Evolutionary conservation across 2,888 invertebrate genomes (phyloP), one percentile per base, ranked within the genome.

Genomic region (Dastarcus helophoroides): DNA sequence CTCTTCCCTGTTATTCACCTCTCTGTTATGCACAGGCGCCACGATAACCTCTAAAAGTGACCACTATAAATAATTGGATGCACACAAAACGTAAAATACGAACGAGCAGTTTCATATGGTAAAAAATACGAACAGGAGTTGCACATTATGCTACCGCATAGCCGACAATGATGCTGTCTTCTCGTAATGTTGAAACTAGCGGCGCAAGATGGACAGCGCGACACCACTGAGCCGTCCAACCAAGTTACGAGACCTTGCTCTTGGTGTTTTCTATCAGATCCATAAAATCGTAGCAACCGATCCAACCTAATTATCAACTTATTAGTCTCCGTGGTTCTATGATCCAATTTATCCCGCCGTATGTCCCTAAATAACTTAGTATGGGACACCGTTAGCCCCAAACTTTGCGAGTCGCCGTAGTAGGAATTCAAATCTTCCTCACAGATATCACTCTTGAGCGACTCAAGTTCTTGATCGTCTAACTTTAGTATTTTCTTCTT

Each of bases 81-180:
- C 8, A 17, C 14, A 12, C 16, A n/a, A n/a, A n/a, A n/a, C n/a
- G n/a, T n/a, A n/a, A 33, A 17, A 31, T 31, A 61, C 78, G 65
- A 65, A 84, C 85, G 70, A 41, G 90, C 93, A 57, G 76, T 71
- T 43, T 76, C 69, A 39, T 85, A 66, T 24, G 82, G 71, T 43
- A 95, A 65, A 60, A 90, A 93, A 47, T 77, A 65, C 1, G 93
- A 93, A 57, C 95, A 95, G 46, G 82, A 79, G 54, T 88, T 75
- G 56, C 95, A 95, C 71, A 94, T 80, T 36, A 95, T 79, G 33
- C 85, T 82, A 1, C 95, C 95, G 57, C 90, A 97, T 3, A 97
- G 69, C 38, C 95, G 69, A 54, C 98, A 98, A 62, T 98, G 98
- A 62, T 98, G 97, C 57, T 93, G 86, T 40, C 97, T 68, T 35